Base-by-base conservation (phyloP, 2,797 vertebrate species). In the Eulemur rubriventer region DNA sequence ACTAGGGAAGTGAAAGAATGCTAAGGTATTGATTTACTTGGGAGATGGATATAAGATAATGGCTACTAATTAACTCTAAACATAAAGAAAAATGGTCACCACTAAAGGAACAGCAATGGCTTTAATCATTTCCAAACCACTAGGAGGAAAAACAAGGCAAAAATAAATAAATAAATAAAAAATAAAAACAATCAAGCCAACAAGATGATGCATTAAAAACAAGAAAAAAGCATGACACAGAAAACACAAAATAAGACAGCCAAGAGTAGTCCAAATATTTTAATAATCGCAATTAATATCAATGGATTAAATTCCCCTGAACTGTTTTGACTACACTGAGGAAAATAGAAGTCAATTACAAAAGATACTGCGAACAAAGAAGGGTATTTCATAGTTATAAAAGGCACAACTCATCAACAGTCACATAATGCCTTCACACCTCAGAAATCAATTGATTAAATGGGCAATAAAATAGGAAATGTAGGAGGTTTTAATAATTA, bases 391-490 rank as follows among this genome's bases (percentile, higher is more conserved):
- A 28, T 13, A 83, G 12, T 89, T 94, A 76, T 16, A 89, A 91
- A 96, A 93, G 16, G 50, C 22, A 84, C 35, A 80, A 16, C 14
- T 84, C 43, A 55, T 35, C 48, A 82, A 82, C 2, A 70, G 35
- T 81, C 73, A 96, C 14, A 82, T 12, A 81, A 57, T 61, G 12
- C 61, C 84, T 78, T 89, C 52, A 48, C 8, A 90, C 61, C n/a
- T 73, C 87, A 76, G 55, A 95, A 86, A 89, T 78, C 75, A 94
- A 57, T 10, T 50, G 41, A 80, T 69, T 88, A 95, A 33, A 78
- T 72, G 33, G 33, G n/a, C 38, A 70, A 13, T 50, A 81, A 83
- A 26, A 79, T 12, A 87, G 46, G 24, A 96, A 96, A 91, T 72
- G 18, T 26, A 69, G 75, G 85, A 78, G 7, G 17, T 78, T 17